These are phyloP conservation scores for Amblyopsis hoosieri DNA, from an alignment of 2,797 vertebrate genomes.

Conservation along the genomic window DNA sequence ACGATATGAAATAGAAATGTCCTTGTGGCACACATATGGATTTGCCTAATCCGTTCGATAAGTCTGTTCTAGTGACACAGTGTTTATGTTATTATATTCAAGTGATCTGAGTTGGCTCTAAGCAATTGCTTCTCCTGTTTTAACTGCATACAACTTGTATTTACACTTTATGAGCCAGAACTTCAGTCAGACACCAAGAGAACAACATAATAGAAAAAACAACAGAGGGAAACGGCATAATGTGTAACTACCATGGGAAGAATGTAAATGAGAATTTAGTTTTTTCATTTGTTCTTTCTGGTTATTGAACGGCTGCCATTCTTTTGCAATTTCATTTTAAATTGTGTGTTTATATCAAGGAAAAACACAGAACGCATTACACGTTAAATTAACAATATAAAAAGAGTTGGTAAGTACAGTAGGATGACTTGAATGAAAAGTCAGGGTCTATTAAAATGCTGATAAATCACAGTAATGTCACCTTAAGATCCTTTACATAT, in stretches of 20 bases:
- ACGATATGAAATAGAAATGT: conserved; percentile 4
- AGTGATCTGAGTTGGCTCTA: too few species aligned
- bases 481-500: background rate
- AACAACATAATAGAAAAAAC: conserved; percentile 1
- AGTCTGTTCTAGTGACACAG: conserved; percentile 2
- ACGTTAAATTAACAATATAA: conserved; percentile 2
- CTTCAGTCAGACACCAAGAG: background rate
- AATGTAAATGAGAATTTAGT: conserved; percentile 30
- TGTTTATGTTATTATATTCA: background rate
- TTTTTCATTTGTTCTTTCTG: conserved; percentile 12
- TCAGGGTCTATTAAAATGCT: background rate
- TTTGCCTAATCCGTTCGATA: conserved; percentile 6
- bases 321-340: conserved; percentile 3
- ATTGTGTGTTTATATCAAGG: conserved; percentile 10
- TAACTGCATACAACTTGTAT: background rate
- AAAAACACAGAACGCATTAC: background rate
- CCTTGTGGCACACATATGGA: background rate
- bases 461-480: background rate
- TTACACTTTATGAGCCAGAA: conserved; percentile 1
- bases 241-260: conserved; percentile 4
- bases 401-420: background rate
- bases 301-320: conserved; percentile 32
- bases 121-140: background rate
- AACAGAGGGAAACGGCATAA: background rate
- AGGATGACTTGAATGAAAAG: background rate